A percentile compares a stretch with the other conserved stretches of the same genome.
phyloP scores from a whole-genome alignment of 2,113 vertebrate genomes.

The Platanista minor region DNA sequence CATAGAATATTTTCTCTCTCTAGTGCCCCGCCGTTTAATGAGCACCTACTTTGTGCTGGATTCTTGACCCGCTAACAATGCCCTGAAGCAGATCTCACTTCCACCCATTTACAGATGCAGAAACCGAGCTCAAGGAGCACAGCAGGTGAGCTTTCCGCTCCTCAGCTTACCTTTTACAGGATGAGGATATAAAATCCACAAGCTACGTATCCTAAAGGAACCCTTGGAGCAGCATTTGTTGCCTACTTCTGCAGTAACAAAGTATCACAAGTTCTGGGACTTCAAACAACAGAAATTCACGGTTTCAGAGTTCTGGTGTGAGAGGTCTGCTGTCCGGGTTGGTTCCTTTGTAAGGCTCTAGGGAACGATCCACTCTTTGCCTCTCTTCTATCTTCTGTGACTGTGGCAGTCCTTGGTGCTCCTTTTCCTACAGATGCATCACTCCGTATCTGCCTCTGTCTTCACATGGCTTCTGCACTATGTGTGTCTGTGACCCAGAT shows the following conservation, averaged over 20 bases:
- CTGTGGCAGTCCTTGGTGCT: fast-evolving
- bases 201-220: background rate
- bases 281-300: background rate
- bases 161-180: background rate
- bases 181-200: background rate
- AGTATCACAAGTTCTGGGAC: background rate
- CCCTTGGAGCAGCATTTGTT: no score
- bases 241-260: background rate
- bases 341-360: background rate
- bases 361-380: fast-evolving
- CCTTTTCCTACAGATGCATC: background rate
- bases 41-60: background rate
- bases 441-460: background rate
- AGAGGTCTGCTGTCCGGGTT: background rate
- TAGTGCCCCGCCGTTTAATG: background rate
- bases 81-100: background rate
- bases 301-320: background rate
- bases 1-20: background rate
- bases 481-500: background rate
- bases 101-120: background rate
- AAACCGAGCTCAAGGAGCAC: background rate
- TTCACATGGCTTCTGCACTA: background rate
- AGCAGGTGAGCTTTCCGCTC: background rate
- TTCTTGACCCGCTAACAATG: background rate
- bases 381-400: background rate